Percentiles rank a stretch among this genome's conserved stretches.
Evolutionary conservation across 2,113 vertebrate genomes (phyloP).

Genomic region (Chaetodon trifascialis): DNA sequence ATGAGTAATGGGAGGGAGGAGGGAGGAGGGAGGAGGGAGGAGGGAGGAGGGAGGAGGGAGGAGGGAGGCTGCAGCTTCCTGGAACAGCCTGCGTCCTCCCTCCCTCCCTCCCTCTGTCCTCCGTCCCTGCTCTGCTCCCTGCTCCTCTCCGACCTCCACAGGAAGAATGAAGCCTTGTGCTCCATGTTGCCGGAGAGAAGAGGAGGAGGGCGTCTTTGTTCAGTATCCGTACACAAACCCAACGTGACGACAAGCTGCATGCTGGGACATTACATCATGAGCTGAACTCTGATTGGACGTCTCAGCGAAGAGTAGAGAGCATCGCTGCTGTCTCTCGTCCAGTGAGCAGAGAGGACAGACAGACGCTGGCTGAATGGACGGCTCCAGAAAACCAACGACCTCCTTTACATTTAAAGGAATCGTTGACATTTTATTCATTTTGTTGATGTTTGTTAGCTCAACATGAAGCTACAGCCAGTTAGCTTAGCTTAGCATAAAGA

Average conservation of each 20-base stretch:
- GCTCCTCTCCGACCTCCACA: background rate
- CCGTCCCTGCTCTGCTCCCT: background rate
- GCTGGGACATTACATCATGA: background rate
- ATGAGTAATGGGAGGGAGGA: conserved; percentile 4
- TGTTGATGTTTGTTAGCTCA: no score
- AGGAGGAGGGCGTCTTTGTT: background rate
- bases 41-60: background rate
- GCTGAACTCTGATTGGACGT: background rate
- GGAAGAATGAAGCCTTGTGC: conserved; percentile 4
- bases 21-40: conserved; percentile 3
- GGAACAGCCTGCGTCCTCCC: background rate
- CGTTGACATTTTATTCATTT: background rate
- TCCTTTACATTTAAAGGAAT: background rate
- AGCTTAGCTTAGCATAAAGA: no score
- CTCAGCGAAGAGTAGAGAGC: background rate
- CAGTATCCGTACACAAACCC: background rate
- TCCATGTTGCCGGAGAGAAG: background rate
- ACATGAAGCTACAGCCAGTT: no score
- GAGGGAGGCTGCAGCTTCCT: background rate
- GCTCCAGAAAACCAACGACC: background rate
- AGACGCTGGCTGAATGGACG: background rate
- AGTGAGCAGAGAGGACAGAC: background rate
- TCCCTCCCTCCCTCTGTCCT: background rate
- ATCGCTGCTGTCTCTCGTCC: background rate
- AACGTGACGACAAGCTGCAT: background rate